phyloP scores from a whole-genome alignment of 1,140 invertebrate genomes.

The Pantala flavescens region DNA sequence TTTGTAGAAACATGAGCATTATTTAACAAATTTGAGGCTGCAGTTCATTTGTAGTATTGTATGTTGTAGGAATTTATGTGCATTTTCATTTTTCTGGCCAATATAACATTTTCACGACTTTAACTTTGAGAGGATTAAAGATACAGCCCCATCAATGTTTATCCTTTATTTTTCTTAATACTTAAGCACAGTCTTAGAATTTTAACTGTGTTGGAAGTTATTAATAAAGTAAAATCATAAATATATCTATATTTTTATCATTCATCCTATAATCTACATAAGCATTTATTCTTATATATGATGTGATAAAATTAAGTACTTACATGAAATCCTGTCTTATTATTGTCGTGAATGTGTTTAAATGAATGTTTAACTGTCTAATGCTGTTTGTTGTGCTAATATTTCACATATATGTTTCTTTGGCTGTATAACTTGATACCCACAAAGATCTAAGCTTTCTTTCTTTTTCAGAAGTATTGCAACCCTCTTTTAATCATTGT shows the following conservation, averaged over 20 bases:
- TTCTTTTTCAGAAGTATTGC: conserved; percentile 10
- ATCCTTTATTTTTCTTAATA: too few relatives aligned
- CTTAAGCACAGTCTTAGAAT: too few relatives aligned
- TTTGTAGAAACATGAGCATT: not conserved
- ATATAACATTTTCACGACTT: too few relatives aligned
- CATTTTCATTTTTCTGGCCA: not conserved
- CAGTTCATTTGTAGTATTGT: not conserved
- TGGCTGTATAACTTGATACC: conserved; percentile 18
- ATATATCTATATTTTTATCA: too few relatives aligned
- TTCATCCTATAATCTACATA: too few relatives aligned
- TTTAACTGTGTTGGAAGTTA: too few relatives aligned
- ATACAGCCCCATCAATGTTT: too few relatives aligned
- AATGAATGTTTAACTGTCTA: conserved; percentile 1
- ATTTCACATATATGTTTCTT: not conserved
- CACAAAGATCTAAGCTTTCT: not conserved
- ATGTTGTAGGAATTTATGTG: not conserved
- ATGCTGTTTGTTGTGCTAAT: not conserved
- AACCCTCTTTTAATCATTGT: conserved; percentile 6
- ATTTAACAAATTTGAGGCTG: not conserved
- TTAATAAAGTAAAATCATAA: too few relatives aligned
- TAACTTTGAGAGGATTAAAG: too few relatives aligned
- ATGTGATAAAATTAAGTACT: too few relatives aligned
- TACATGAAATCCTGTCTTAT: not conserved
- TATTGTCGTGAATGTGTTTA: not conserved
- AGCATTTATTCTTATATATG: too few relatives aligned